A percentile compares a stretch with the other conserved stretches of the same genome.
phyloP scores from a whole-genome alignment of 2,888 invertebrate species.

The Ochropleura leucogaster region DNA sequence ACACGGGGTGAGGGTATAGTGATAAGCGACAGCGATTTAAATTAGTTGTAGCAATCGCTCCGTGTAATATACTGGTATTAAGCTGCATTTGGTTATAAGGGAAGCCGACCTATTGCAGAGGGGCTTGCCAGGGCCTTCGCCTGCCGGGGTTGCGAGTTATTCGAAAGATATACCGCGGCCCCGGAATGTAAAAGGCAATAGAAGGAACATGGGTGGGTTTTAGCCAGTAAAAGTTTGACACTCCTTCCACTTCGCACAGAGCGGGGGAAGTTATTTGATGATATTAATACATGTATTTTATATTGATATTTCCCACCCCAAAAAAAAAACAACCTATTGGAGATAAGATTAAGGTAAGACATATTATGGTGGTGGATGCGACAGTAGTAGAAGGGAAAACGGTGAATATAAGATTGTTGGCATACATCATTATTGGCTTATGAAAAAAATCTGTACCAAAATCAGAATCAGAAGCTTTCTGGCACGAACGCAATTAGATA shows the following conservation, averaged over 20 bases:
- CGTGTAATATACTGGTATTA: not conserved
- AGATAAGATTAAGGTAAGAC: not conserved
- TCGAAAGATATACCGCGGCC: too few relatives aligned
- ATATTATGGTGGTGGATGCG: not conserved
- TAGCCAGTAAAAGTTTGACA: too few relatives aligned
- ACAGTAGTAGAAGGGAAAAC: not conserved
- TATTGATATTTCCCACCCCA: too few relatives aligned
- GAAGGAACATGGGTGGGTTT: too few relatives aligned
- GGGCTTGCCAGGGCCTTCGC: too few relatives aligned
- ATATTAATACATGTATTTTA: too few relatives aligned
- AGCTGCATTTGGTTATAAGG: not conserved
- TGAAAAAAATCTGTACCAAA: not conserved
- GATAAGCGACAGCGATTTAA: slow-evolving; percentile 7
- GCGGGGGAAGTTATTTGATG: too few relatives aligned
- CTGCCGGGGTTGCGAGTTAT: too few relatives aligned
- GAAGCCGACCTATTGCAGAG: too few relatives aligned
- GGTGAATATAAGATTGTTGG: not conserved
- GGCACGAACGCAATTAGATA: not conserved
- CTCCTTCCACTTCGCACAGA: too few relatives aligned
- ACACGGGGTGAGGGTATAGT: slow-evolving; percentile 41
- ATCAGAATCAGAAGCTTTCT: not conserved
- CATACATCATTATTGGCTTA: not conserved
- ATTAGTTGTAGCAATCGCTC: not conserved
- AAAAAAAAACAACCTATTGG: too few relatives aligned
- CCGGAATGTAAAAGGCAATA: too few relatives aligned